phyloP scores from a whole-genome alignment of 2,113 vertebrate genomes.

The Aramus guarauna region DNA sequence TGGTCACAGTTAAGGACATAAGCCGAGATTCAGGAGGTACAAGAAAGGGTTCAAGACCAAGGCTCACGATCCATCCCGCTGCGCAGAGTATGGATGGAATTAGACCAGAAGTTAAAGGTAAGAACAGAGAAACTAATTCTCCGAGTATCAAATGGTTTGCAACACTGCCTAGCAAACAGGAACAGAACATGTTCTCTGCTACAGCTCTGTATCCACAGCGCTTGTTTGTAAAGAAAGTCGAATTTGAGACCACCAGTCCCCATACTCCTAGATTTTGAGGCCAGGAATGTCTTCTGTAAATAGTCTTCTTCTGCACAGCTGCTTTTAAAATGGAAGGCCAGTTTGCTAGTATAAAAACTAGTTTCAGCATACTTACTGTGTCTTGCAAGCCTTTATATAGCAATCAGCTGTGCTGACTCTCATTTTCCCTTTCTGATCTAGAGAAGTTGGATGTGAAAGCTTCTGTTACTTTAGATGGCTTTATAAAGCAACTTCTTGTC shows the following conservation, averaged over 20 bases:
- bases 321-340: background rate
- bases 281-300: background rate
- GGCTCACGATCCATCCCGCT: rapidly evolving
- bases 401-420: background rate
- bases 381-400: background rate
- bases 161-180: background rate
- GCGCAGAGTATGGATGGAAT: background rate
- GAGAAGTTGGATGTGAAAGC: background rate
- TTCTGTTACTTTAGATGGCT: background rate
- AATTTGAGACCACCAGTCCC: background rate
- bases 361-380: background rate
- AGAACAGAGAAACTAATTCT: background rate
- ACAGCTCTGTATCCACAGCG: rapidly evolving
- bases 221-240: background rate
- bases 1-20: background rate
- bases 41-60: background rate
- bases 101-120: background rate
- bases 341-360: background rate
- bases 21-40: background rate
- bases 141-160: background rate
- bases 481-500: background rate
- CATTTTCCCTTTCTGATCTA: background rate
- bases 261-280: background rate
- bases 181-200: rapidly evolving
- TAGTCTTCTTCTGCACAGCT: background rate